Percentiles rank a stretch among this genome's conserved stretches.
These are phyloP conservation scores for Avahi laniger DNA, from an alignment of 2,797 vertebrate genomes.

Conservation along the genomic window DNA sequence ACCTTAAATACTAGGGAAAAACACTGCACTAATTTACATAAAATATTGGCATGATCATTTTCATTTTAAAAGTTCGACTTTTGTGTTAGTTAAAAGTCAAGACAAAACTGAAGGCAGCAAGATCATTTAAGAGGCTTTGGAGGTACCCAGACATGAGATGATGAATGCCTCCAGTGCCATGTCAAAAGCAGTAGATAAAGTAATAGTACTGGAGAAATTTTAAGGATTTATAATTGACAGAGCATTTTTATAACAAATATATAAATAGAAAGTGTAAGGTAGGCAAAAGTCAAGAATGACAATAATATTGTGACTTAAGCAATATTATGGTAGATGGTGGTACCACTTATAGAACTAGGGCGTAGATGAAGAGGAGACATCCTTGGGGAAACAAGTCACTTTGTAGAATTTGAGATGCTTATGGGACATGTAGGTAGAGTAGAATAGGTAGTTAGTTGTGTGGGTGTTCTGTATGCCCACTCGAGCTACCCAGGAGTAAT, in stretches of 20 bases:
- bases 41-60: neutral
- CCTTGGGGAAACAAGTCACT: neutral
- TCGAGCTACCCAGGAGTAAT: neutral
- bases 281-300: neutral
- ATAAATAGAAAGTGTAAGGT: neutral
- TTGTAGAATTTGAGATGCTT: neutral
- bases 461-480: neutral
- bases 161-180: neutral
- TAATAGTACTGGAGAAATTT: neutral
- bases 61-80: neutral
- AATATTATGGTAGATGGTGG: neutral
- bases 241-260: neutral
- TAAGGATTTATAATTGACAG: neutral
- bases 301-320: neutral
- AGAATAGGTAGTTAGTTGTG: neutral
- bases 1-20: neutral
- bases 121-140: neutral
- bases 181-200: neutral
- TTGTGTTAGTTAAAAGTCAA: neutral
- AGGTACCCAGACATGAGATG: neutral
- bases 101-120: neutral
- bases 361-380: neutral
- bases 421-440: neutral
- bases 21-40: neutral
- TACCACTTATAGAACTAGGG: neutral